A percentile compares a stretch with the other conserved stretches of the same genome.
These are phyloP conservation scores for Syrista parreyssii DNA, from an alignment of 2,888 invertebrate genomes.

Conservation along the genomic window DNA sequence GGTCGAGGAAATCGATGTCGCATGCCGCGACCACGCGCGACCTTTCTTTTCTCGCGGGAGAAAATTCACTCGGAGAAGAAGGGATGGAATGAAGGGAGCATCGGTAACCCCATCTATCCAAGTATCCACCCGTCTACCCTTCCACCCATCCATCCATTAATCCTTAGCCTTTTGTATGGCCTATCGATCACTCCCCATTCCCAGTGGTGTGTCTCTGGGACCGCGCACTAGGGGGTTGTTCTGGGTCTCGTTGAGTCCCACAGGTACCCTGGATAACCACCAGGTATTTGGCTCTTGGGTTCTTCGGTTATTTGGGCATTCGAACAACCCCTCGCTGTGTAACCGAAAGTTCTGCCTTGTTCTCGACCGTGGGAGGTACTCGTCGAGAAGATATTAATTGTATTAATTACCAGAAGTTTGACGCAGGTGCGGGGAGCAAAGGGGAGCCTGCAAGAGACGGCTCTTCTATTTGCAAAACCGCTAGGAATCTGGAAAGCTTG, in stretches of 20 bases:
- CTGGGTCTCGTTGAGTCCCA: neutral
- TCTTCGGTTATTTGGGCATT: neutral
- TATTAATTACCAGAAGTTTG: slow-evolving; percentile 41
- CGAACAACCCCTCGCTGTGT: slow-evolving; percentile 52
- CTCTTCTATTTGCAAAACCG: neutral
- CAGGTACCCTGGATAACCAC: neutral
- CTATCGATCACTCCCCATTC: slow-evolving; percentile 50
- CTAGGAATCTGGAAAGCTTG: neutral
- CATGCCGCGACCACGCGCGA: neutral
- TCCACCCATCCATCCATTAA: slow-evolving; percentile 44
- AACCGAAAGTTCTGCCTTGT: slow-evolving; percentile 35
- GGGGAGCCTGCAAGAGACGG: neutral
- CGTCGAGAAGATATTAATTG: slow-evolving; percentile 56
- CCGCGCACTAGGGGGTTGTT: slow-evolving; percentile 30
- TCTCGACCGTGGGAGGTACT: slow-evolving; percentile 50
- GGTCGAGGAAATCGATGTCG: neutral
- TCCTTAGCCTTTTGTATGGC: slow-evolving; percentile 47
- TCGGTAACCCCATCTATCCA: neutral
- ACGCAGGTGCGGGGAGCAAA: neutral
- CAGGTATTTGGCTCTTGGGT: neutral
- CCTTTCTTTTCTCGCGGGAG: neutral
- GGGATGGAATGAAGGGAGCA: neutral
- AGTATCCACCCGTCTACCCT: neutral
- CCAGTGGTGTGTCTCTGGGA: neutral
- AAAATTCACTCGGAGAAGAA: neutral